These are phyloP conservation scores for Lasioglossum oenotherae DNA, from an alignment of 2,888 invertebrate species.

Conservation along the genomic window DNA sequence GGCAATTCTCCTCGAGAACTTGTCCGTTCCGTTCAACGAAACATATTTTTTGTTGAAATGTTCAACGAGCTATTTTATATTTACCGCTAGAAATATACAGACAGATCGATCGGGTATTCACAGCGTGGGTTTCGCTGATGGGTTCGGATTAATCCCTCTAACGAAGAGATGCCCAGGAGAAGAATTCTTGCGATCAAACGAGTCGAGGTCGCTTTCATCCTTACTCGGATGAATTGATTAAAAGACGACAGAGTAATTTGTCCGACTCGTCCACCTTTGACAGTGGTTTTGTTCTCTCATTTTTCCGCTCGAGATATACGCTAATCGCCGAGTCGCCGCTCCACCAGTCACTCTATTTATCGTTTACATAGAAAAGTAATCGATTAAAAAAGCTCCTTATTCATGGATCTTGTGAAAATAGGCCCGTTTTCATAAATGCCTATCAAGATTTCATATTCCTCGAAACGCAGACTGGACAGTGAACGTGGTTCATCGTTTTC, in stretches of 20 bases:
- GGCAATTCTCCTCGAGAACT: background rate
- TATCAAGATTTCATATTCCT: too few relatives aligned
- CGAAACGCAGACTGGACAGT: background rate
- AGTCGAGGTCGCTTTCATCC: background rate
- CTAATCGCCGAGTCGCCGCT: background rate
- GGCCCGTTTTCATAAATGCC: background rate
- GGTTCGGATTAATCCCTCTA: background rate
- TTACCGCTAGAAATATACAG: background rate
- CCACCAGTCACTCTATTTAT: background rate
- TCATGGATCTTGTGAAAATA: background rate
- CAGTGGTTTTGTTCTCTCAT: background rate
- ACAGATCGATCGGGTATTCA: background rate
- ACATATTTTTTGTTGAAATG: background rate
- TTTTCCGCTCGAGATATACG: background rate
- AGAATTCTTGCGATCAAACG: background rate
- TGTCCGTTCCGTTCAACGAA: background rate
- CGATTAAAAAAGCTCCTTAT: background rate
- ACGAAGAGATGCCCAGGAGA: background rate
- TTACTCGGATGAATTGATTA: background rate
- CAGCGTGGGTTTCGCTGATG: background rate
- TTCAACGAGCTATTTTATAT: background rate
- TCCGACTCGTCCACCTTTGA: background rate
- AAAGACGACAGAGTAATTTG: background rate
- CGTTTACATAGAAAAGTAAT: background rate
- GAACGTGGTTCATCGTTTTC: too few relatives aligned